Percentiles rank a stretch among this genome's conserved stretches.
Evolutionary conservation across 2,113 vertebrate species (phyloP).

Genomic region (Bambusicola thoracicus): DNA sequence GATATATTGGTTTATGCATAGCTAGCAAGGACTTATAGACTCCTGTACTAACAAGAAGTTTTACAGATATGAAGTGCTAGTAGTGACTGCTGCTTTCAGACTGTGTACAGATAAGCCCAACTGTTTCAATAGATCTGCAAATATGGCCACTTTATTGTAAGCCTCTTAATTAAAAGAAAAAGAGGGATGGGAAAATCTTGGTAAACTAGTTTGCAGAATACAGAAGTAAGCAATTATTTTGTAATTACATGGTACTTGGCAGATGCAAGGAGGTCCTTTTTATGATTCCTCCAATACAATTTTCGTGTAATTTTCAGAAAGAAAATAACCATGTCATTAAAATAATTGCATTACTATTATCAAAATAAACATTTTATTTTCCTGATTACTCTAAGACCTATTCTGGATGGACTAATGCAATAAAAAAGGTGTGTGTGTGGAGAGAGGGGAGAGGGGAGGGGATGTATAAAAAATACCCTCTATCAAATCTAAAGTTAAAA

Average conservation of each 20-base stretch:
- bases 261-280: not conserved
- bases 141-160: not conserved
- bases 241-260: not conserved
- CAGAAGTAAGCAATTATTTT: slow-evolving; percentile 35
- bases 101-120: not conserved
- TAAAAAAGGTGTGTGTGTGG: not conserved
- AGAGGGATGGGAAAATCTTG: not conserved
- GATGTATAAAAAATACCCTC: not conserved
- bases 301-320: slow-evolving; percentile 16
- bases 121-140: not conserved
- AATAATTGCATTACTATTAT: slow-evolving; percentile 10
- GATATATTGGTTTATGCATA: not conserved
- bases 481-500: not conserved
- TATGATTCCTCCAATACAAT: not conserved
- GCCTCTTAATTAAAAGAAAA: not conserved
- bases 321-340: slow-evolving; percentile 20
- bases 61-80: not conserved
- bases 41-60: not conserved
- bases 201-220: not conserved
- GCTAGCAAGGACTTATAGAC: not conserved
- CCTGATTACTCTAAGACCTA: not conserved
- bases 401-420: not conserved
- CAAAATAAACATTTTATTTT: not conserved
- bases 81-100: not conserved
- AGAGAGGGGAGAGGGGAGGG: not conserved